These are phyloP conservation scores for Aphaenogaster rudis DNA, from an alignment of 1,140 invertebrate genomes.

Conservation along the genomic window DNA sequence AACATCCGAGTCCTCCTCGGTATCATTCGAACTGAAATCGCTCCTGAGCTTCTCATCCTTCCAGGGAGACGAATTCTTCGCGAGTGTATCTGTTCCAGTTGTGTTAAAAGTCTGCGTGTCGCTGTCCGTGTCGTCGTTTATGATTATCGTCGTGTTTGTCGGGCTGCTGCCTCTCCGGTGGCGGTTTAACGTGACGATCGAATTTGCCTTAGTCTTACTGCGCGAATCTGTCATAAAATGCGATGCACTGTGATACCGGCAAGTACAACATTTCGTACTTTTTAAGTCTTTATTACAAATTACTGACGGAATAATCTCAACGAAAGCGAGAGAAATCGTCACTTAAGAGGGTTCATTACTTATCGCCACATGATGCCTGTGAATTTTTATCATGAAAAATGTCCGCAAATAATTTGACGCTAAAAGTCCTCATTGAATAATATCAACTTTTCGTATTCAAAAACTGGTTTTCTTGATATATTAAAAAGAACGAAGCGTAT, in stretches of 20 bases:
- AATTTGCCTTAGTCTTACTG: constrained; percentile 73
- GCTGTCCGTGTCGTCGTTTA: constrained; percentile 47
- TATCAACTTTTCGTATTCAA: constrained; percentile 5
- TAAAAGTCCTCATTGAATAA: not conserved
- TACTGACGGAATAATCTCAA: constrained; percentile 24
- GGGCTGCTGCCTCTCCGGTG: constrained; percentile 56
- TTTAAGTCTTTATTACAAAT: constrained; percentile 25
- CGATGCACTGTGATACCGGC: constrained; percentile 71
- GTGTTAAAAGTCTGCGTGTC: constrained; percentile 28
- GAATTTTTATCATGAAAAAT: constrained; percentile 28
- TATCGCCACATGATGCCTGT: constrained; percentile 10
- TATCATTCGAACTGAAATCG: constrained; percentile 31
- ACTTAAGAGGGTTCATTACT: not conserved
- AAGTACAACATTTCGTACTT: constrained; percentile 29
- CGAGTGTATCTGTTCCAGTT: not conserved
- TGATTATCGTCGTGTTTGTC: constrained; percentile 35
- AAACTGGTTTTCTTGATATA: constrained; percentile 15
- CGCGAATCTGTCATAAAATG: constrained; percentile 78
- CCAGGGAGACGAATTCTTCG: constrained; percentile 52
- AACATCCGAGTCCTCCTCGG: constrained; percentile 10
- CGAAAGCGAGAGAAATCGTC: not conserved
- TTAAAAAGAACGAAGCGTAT: not conserved
- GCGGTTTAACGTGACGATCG: constrained; percentile 68
- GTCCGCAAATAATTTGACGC: constrained; percentile 7
- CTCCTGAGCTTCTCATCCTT: constrained; percentile 49